These are phyloP conservation scores for Wiebesia pumilae DNA, from an alignment of 1,140 invertebrate genomes.

Conservation along the genomic window DNA sequence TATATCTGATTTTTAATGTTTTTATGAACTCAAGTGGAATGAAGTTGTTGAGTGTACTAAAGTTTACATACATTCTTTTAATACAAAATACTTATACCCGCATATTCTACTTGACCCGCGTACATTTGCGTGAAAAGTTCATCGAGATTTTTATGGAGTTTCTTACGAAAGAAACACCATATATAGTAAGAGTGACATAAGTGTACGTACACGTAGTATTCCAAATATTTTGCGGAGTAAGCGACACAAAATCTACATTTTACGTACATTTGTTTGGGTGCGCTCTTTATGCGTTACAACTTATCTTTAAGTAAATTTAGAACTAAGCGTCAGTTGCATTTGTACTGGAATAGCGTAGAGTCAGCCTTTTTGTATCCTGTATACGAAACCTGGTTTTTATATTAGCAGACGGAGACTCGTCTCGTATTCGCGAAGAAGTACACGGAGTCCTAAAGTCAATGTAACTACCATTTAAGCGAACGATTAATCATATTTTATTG, in stretches of 20 bases:
- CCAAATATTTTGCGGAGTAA: neutral
- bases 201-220: neutral
- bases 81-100: neutral
- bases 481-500: conserved; percentile 31
- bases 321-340: neutral
- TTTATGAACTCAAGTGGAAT: neutral
- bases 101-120: neutral
- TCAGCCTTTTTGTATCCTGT: neutral
- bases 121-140: neutral
- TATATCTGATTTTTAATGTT: neutral
- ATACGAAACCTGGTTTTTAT: neutral
- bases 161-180: neutral
- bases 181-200: no score
- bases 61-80: neutral
- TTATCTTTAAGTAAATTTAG: neutral
- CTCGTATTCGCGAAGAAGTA: neutral
- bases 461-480: conserved; percentile 6
- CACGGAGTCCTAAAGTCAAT: neutral
- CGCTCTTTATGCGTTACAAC: neutral
- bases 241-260: neutral
- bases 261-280: neutral
- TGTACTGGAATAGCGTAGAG: neutral
- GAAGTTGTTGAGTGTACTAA: neutral
- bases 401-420: neutral
- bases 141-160: neutral